Conservation (phyloP, 1,140 invertebrate genomes). For the Agrypnia vestita region DNA sequence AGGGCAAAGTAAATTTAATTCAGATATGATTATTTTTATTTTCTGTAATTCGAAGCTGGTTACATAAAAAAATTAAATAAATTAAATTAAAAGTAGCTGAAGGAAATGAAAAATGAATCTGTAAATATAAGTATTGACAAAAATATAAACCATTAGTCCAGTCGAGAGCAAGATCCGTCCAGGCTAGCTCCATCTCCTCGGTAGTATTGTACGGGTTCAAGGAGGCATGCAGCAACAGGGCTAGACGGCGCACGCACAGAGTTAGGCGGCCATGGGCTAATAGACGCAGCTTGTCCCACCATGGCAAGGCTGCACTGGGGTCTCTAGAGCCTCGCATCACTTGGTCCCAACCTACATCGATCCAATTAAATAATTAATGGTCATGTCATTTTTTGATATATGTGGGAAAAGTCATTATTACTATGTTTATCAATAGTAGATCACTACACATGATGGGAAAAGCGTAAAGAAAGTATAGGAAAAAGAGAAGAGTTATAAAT, state of each 20-base stretch:
- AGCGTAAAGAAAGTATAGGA: no score
- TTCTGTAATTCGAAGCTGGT: neutral
- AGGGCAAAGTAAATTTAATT: no score
- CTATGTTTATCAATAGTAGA: no score
- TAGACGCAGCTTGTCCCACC: slow-evolving; percentile 98
- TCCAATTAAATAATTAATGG: no score
- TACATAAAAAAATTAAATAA: slow-evolving; percentile 2
- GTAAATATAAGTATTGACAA: no score
- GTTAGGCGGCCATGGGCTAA: slow-evolving; percentile 94
- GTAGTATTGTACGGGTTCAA: slow-evolving; percentile 99
- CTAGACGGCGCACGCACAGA: slow-evolving; percentile 88
- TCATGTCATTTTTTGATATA: no score
- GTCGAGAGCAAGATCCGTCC: slow-evolving; percentile 92
- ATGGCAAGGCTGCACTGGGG: slow-evolving; percentile 93
- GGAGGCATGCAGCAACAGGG: slow-evolving; percentile 93
- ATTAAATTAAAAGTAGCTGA: neutral
- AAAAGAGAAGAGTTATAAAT: no score
- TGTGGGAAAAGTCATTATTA: no score
- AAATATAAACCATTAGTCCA: slow-evolving; percentile 89
- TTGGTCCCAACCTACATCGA: slow-evolving; percentile 81
- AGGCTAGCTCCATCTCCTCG: slow-evolving; percentile 98
- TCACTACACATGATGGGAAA: no score
- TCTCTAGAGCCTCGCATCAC: slow-evolving; percentile 91
- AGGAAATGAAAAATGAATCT: no score
- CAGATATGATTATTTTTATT: no score